Evolutionary conservation across 2,888 invertebrate species (phyloP), one percentile per base, ranked within the genome.

Genomic region (Stomorhina lunata): DNA sequence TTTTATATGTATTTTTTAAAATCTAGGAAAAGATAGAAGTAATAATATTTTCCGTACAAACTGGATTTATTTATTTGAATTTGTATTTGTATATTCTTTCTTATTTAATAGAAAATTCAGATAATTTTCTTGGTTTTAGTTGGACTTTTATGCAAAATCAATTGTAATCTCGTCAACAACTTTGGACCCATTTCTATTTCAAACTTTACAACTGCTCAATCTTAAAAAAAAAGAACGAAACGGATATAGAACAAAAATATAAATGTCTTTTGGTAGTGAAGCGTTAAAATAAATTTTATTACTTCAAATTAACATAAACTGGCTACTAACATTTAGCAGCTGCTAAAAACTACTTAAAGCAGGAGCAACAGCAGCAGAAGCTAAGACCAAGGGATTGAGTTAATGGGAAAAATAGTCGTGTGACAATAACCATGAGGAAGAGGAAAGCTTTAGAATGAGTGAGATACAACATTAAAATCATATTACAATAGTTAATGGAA

Each of bases 201-300:
- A n/a, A n/a, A n/a, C n/a, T n/a, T n/a, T n/a, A n/a, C n/a, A n/a
- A n/a, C n/a, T 55, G 43, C 20, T 55, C 9, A 40, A 72, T 53
- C 5, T 5, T 9, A 75, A 45, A 40, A 12, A n/a, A 37, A 37
- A 15, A 45, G 10, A 4, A 10, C 2, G n/a, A 32, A 32, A 15
- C 7, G 10, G 63, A 40, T 12, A 12, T 17, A 40, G 2, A 59
- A 20, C 37, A 55, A 65, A 48, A 37, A 59, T 4, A 48, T 59
- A 45, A 66, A 43, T 43, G 7, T 32, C 40, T 50, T 32, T 68
- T 53, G n/a, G 15, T 27, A 76, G 66, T 27, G 29, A 69, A 57
- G 40, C 73, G 66, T 79, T 50, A 78, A 81, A 81, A 78, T 76
- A 76, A 81, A 81, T 81, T 77, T 77, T 66, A 66, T 77, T 77